phyloP scores from a whole-genome alignment of 2,797 vertebrate species.

The Borostomias antarcticus region DNA sequence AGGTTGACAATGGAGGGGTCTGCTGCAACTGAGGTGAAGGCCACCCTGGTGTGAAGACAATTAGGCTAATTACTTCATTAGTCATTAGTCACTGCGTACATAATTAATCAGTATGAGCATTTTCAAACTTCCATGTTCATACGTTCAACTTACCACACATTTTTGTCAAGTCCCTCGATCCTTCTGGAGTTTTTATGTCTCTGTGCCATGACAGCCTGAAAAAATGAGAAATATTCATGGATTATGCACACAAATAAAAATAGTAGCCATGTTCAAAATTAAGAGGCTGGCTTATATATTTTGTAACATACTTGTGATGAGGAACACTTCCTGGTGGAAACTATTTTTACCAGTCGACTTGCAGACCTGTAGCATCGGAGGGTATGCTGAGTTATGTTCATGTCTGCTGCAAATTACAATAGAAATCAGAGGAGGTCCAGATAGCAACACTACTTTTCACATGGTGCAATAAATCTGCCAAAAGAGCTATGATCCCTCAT shows the following conservation, averaged over 20 bases:
- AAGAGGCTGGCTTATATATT: not conserved
- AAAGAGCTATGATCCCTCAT: not conserved
- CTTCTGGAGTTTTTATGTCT: conserved; percentile 86
- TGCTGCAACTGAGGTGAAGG: conserved; percentile 87
- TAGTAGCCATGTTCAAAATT: not conserved
- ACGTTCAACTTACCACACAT: conserved; percentile 87
- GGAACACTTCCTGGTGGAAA: conserved; percentile 58
- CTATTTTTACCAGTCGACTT: conserved; percentile 20
- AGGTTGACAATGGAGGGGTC: conserved; percentile 91
- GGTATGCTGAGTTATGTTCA: conserved; percentile 72
- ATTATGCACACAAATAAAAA: not conserved
- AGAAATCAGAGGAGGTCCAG: not conserved
- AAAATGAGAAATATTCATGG: conserved; percentile 17
- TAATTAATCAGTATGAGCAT: not conserved
- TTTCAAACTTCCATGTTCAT: too few species aligned
- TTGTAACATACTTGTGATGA: conserved; percentile 81
- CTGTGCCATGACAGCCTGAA: conserved; percentile 64
- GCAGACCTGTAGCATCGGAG: conserved; percentile 58
- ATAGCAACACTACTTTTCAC: not conserved
- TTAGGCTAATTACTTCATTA: not conserved
- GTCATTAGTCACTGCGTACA: not conserved
- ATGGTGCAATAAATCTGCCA: not conserved
- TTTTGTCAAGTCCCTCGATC: conserved; percentile 92
- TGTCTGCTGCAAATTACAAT: conserved; percentile 70
- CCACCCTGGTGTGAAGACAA: conserved; percentile 86